Conservation (phyloP, 1,140 invertebrate species). For the Cyphomyrmex costatus region DNA sequence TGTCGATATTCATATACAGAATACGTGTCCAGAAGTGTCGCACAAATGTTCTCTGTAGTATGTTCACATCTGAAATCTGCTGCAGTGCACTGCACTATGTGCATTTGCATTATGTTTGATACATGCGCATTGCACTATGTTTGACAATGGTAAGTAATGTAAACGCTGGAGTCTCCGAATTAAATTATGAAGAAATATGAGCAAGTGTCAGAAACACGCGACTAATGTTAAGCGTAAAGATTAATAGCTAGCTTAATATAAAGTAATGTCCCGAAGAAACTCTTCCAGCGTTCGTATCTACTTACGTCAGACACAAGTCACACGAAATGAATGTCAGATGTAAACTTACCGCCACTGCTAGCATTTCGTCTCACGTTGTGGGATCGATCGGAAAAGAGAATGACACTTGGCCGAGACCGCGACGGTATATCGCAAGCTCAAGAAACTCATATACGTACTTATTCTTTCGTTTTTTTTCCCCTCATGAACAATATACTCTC, state of each 20-base stretch:
- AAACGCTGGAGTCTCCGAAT: background rate
- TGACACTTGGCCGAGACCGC: background rate
- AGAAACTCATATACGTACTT: background rate
- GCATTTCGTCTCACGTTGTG: conserved; percentile 17
- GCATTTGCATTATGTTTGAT: background rate
- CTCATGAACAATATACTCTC: conserved; percentile 43
- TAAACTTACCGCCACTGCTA: background rate
- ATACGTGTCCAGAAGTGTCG: background rate
- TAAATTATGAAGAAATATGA: background rate
- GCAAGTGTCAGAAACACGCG: background rate
- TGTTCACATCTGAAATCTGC: conserved; percentile 30
- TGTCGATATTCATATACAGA: too few relatives aligned
- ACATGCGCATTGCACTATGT: background rate
- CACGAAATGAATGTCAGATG: conserved; percentile 19
- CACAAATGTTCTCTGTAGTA: background rate
- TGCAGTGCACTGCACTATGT: background rate
- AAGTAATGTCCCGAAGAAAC: conserved; percentile 5
- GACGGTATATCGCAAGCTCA: conserved; percentile 26
- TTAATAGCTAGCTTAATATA: conserved; percentile 18
- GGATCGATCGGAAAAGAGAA: background rate
- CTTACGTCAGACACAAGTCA: conserved; percentile 12
- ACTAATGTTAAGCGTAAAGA: conserved; percentile 33
- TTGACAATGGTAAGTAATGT: conserved; percentile 4
- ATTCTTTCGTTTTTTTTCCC: too few relatives aligned
- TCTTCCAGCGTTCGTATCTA: background rate